phyloP scores from a whole-genome alignment of 2,797 vertebrate genomes.

The Muscicapa striata region DNA sequence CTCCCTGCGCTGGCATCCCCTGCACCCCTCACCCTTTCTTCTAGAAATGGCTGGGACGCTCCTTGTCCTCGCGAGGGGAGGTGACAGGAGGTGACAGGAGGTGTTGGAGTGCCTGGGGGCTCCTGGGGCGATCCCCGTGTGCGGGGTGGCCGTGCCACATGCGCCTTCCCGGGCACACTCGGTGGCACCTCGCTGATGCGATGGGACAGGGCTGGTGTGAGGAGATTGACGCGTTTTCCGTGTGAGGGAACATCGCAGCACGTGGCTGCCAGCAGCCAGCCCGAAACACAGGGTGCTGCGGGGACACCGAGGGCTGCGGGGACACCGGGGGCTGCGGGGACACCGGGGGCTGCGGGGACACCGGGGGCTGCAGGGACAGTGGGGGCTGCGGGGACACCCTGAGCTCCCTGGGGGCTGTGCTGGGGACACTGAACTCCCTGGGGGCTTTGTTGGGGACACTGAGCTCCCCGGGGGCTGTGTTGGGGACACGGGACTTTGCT shows the following conservation, averaged over 20 bases:
- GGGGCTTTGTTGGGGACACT: neutral
- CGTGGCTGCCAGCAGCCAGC: neutral
- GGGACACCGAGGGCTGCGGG: neutral
- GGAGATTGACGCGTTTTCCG: neutral
- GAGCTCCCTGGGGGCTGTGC: neutral
- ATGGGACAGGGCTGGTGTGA: neutral
- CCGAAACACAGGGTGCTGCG: neutral
- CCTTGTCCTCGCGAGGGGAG: fast-evolving
- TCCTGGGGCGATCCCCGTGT: fast-evolving
- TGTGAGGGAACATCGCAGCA: neutral
- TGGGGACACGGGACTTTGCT: neutral
- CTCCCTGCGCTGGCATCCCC: fast-evolving
- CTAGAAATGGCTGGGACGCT: neutral
- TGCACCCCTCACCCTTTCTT: fast-evolving
- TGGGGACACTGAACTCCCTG: neutral
- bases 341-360: neutral
- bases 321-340: neutral
- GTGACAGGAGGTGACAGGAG: neutral
- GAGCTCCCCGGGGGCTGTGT: fast-evolving
- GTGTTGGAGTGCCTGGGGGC: fast-evolving
- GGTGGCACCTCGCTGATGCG: neutral
- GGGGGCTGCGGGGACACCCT: too few relatives aligned
- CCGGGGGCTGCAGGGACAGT: too few relatives aligned
- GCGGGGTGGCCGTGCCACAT: neutral
- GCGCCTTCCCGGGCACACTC: fast-evolving